Evolutionary conservation across 2,797 vertebrate species (phyloP), one percentile per base, ranked within the genome.

Genomic region (Microchirus variegatus): DNA sequence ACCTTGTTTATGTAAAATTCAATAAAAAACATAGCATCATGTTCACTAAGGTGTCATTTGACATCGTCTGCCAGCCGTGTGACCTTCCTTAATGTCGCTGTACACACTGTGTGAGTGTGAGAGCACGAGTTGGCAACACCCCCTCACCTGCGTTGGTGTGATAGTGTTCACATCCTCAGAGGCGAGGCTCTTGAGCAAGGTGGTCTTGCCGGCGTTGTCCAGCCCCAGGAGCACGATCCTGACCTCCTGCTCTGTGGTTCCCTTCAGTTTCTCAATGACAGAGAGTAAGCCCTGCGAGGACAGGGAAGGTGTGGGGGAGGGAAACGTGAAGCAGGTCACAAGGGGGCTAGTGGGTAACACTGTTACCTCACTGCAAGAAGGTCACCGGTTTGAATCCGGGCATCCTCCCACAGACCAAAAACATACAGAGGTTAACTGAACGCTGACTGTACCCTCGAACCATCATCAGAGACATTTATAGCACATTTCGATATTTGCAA

Each of bases 121-220:
- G 46, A 7, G 18, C 9, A 36, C 9, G 46, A 16, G 17, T 17
- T 31, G 52, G 10, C 26, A 0, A 15, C 31, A 38, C 5, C 10
- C 15, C 15, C 67, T 75, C 74, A 96, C 95, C 94, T 96, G 95
- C 10, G 95, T 96, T 12, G 96, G 95, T 0, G 95, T 96, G 90
- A 96, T 94, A 67, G 92, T 95, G 91, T 91, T 95, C 63, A 95
- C 90, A 18, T 96, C 95, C 77, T 96, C 96, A 0, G 94, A 95
- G 0, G 94, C 95, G 0, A 97, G 88, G 55, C 84, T 85, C 81
- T 94, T 97, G 75, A 97, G 88, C 65, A 96, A 87, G 0, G 95
- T 97, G 42, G 96, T 97, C 85, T 97, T 97, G 16, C 95, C 95
- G 0, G 95, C 95, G 0, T 96, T 97, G 83, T 97, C 96, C 90